These are phyloP conservation scores for Lasioglossum calceatum DNA, from an alignment of 2,888 invertebrate genomes.

Conservation along the genomic window DNA sequence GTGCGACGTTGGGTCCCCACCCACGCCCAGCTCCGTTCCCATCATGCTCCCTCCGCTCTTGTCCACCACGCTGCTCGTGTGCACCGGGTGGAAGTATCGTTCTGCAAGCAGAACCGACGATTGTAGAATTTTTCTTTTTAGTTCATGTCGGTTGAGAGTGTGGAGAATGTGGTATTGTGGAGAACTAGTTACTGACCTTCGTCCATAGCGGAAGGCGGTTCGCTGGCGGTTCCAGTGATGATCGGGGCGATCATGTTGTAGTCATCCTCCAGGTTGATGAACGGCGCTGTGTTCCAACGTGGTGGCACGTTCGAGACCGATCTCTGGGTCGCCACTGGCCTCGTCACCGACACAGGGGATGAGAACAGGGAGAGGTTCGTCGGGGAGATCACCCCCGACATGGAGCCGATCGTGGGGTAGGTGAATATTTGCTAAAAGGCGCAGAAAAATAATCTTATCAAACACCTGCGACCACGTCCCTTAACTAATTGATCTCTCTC, in stretches of 20 bases:
- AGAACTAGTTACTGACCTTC: conserved; percentile 76
- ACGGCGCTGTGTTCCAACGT: conserved; percentile 94
- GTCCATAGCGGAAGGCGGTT: conserved; percentile 82
- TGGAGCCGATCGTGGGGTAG: conserved; percentile 94
- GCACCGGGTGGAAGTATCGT: conserved; percentile 86
- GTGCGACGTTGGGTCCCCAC: conserved; percentile 78
- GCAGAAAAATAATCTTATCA: background rate
- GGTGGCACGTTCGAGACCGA: conserved; percentile 84
- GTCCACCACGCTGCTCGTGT: conserved; percentile 85
- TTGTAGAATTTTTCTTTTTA: background rate
- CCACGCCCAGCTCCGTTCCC: conserved; percentile 79
- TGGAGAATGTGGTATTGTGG: too few relatives aligned
- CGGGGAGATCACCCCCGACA: conserved; percentile 95
- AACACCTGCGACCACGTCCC: background rate
- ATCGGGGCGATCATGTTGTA: conserved; percentile 96
- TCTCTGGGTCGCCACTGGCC: conserved; percentile 90
- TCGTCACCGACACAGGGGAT: conserved; percentile 87
- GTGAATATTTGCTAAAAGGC: conserved; percentile 92
- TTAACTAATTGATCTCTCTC: too few relatives aligned
- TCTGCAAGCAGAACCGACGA: conserved; percentile 80
- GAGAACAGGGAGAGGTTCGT: conserved; percentile 95
- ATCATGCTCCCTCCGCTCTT: conserved; percentile 82
- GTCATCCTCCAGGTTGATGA: conserved; percentile 96
- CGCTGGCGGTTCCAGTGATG: conserved; percentile 86
- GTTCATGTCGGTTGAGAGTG: background rate